Conservation (phyloP, 2,797 vertebrate species). For the Alosa sapidissima region DNA sequence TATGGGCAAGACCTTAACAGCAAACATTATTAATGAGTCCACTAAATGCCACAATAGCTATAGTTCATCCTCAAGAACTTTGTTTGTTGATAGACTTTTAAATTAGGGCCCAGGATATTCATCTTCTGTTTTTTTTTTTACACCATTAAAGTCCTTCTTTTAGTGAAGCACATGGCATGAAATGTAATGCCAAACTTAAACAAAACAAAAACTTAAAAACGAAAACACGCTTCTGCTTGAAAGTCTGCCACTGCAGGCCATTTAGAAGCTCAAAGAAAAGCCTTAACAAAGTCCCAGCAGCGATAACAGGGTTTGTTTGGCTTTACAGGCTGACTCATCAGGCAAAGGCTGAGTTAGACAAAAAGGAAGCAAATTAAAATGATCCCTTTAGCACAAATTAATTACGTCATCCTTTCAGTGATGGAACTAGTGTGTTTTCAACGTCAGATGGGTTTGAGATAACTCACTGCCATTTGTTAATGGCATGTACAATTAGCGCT, state of each 20-base stretch:
- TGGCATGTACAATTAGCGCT: background rate
- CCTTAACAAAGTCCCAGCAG: background rate
- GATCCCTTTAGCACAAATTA: background rate
- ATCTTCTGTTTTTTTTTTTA: background rate
- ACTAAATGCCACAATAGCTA: too few relatives aligned
- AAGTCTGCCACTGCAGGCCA: background rate
- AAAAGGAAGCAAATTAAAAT: background rate
- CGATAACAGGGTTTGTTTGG: background rate
- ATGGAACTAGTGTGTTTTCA: background rate
- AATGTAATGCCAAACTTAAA: background rate
- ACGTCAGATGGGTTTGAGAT: background rate
- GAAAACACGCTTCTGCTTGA: background rate
- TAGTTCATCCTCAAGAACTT: too few relatives aligned
- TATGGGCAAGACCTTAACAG: too few relatives aligned
- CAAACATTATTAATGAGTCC: too few relatives aligned
- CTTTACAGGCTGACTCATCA: background rate
- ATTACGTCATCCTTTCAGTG: background rate
- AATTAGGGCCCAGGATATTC: too few relatives aligned
- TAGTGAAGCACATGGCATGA: background rate
- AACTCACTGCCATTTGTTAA: slow-evolving; percentile 8
- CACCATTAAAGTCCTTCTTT: background rate
- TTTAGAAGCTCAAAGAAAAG: background rate
- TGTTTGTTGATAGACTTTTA: too few relatives aligned
- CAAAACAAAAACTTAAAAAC: too few relatives aligned
- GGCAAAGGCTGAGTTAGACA: background rate